Conservation (phyloP, 1,140 invertebrate genomes). For the Pemphigus obesinymphae region DNA sequence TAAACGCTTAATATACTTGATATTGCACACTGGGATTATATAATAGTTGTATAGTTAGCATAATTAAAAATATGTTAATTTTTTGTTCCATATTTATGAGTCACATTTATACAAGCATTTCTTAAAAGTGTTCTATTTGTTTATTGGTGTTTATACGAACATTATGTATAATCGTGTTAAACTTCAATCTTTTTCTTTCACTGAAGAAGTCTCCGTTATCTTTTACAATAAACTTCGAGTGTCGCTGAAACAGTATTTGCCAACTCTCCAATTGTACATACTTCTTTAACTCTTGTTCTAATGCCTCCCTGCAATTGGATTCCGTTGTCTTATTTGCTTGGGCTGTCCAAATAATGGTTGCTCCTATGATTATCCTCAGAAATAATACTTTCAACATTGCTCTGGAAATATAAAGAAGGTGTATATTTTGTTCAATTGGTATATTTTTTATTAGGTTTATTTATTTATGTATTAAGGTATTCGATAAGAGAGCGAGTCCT, state of each 20-base stretch:
- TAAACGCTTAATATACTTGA: no score
- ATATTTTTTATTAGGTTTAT: no score
- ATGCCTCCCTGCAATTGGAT: not conserved
- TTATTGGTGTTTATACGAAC: not conserved
- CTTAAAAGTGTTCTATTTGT: not conserved
- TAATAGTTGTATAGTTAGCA: no score
- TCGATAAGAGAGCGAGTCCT: no score
- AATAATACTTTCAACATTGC: not conserved
- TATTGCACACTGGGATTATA: no score
- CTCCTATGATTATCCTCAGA: not conserved
- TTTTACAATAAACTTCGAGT: slow-evolving; percentile 2
- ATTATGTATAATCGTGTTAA: slow-evolving; percentile 22
- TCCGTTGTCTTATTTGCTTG: not conserved
- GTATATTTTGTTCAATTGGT: no score
- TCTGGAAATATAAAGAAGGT: not conserved
- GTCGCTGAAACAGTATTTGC: slow-evolving; percentile 4
- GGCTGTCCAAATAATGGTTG: not conserved
- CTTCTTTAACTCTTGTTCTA: not conserved
- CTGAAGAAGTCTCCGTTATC: not conserved
- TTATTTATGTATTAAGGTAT: no score
- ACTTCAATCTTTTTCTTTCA: not conserved
- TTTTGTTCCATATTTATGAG: no score
- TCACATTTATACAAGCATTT: no score
- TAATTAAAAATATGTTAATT: no score
- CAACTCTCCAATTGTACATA: slow-evolving; percentile 11